Evolutionary conservation across 2,797 vertebrate species (phyloP).

Genomic region (Crypturellus tataupa): DNA sequence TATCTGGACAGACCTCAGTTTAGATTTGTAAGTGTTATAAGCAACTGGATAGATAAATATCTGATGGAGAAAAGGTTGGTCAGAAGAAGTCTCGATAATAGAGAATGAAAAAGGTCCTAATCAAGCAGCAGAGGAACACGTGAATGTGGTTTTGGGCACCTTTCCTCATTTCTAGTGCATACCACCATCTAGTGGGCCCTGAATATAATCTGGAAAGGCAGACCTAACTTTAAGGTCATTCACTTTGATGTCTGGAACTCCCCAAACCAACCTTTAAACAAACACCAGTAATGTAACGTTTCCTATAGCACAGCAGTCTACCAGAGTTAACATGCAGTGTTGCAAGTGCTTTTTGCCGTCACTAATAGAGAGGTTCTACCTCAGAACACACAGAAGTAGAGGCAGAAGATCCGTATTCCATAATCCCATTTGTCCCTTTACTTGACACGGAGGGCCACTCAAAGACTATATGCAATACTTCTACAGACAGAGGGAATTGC

Average conservation of each 20-base stretch:
- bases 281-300: background rate
- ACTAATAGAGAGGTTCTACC: background rate
- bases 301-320: background rate
- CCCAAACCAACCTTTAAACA: background rate
- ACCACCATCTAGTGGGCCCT: slow-evolving; percentile 55
- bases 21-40: background rate
- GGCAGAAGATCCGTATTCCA: background rate
- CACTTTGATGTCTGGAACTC: background rate
- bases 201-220: background rate
- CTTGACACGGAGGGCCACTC: background rate
- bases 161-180: slow-evolving; percentile 38
- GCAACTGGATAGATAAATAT: background rate
- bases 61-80: background rate
- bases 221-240: background rate
- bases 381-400: background rate
- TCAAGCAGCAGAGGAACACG: background rate
- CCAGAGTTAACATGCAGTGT: background rate
- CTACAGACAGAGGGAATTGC: background rate
- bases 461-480: background rate
- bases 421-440: background rate
- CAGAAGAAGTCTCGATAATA: background rate
- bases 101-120: background rate
- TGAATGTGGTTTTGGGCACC: background rate
- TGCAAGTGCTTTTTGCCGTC: background rate
- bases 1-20: background rate